Base-by-base conservation (phyloP, 2,797 vertebrate genomes). In the Anguilla anguilla region DNA sequence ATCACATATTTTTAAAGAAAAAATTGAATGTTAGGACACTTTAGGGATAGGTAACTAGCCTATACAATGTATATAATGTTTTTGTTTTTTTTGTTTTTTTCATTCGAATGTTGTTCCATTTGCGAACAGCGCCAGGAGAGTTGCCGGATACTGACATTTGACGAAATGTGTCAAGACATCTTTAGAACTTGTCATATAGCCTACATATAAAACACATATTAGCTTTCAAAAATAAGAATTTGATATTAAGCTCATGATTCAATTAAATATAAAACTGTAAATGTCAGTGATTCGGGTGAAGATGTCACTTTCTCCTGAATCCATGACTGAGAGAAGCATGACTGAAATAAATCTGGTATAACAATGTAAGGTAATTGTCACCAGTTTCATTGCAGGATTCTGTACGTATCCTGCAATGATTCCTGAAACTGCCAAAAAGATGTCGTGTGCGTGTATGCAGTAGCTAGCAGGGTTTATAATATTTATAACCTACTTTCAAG, bases 1-100 rank as follows among this genome's bases (percentile, higher is more conserved):
- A 82, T 19, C 79, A 82, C 79, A 82, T 82, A 77, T 82, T 82
- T 82, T 46, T 51, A 51, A 51, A 51, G 46, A 22, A 77, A 77
- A 43, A 82, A 82, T 3, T 5, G 28, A 82, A 82, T 82, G 46
- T 51, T 82, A 25, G 46, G 51, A n/a, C 79, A 51, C 10, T 49
- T 49, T 46, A 5, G 28, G 46, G 43, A 25, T 25, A 51, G 22
- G 46, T 51, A 51, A 22, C 35, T 43, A 19, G 72, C 3, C 22
- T 10, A 51, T 49, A 6, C 22, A 82, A 25, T 19, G 25, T 46
- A 72, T 7, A 39, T 6, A 46, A 46, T 43, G 43, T 43, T 43
- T 43, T 43, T 43, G 4, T 25, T 2, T 10, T 10, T 39, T 39
- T n/a, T n/a, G n/a, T n/a, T 7, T 6, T 39, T 43, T 46, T 6